phyloP scores from a whole-genome alignment of 2,888 invertebrate species.

The Eretmocerus hayati region DNA sequence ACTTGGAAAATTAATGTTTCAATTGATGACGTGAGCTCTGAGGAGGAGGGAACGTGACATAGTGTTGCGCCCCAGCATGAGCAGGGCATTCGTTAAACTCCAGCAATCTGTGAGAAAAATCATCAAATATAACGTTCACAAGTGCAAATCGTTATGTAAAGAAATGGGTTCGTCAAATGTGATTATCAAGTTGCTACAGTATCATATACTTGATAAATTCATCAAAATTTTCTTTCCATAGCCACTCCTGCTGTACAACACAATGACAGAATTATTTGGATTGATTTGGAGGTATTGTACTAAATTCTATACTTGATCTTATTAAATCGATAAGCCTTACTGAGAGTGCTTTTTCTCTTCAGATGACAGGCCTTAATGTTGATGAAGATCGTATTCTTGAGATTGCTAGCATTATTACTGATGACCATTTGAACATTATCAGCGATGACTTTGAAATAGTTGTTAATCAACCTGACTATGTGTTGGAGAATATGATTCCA shows the following conservation, averaged over 20 bases:
- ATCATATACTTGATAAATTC: not conserved
- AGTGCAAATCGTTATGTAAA: slow-evolving; percentile 13
- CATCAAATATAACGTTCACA: slow-evolving; percentile 15
- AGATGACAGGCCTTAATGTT: slow-evolving; percentile 88
- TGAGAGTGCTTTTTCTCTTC: slow-evolving; percentile 23
- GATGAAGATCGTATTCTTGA: slow-evolving; percentile 77
- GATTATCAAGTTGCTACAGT: not conserved
- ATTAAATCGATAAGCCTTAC: not conserved
- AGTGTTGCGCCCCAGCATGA: too few relatives aligned
- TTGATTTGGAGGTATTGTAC: slow-evolving; percentile 59
- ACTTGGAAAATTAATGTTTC: too few relatives aligned
- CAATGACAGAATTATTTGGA: slow-evolving; percentile 58
- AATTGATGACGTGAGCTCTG: too few relatives aligned
- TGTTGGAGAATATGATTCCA: slow-evolving; percentile 69
- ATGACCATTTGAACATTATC: slow-evolving; percentile 68
- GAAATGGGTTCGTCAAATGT: slow-evolving; percentile 14
- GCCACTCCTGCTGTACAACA: slow-evolving; percentile 2
- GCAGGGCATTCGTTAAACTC: not conserved
- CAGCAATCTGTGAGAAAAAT: slow-evolving; percentile 4
- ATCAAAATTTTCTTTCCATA: slow-evolving; percentile 1
- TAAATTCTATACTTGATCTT: slow-evolving; percentile 4
- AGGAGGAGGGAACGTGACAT: too few relatives aligned
- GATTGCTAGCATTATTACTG: slow-evolving; percentile 83
- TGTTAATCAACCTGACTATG: slow-evolving; percentile 67
- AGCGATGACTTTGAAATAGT: slow-evolving; percentile 70